Conservation (phyloP, 2,797 vertebrate species). For the Poecilia velifera region DNA sequence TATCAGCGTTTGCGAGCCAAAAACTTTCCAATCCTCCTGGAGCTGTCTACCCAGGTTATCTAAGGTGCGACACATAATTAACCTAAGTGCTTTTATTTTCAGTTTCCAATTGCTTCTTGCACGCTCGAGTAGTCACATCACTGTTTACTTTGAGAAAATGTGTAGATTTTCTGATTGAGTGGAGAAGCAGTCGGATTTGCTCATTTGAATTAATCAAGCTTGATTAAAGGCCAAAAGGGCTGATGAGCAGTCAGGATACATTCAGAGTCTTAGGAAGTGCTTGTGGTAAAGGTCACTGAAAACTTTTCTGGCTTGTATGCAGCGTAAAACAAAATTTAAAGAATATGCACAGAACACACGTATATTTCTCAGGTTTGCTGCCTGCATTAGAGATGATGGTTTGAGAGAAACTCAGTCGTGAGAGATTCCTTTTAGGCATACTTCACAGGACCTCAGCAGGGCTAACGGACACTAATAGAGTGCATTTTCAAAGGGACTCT, state of each 20-base stretch:
- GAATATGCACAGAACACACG: not conserved
- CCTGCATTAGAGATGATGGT: not conserved
- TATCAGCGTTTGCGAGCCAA: not conserved
- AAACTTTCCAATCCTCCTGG: conserved; percentile 11
- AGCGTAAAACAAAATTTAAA: not conserved
- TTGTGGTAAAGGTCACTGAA: conserved; percentile 3
- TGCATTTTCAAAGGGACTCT: conserved; percentile 7
- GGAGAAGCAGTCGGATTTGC: conserved; percentile 8
- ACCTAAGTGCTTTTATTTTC: conserved; percentile 23
- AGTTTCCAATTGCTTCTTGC: not conserved
- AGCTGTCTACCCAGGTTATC: conserved; percentile 2
- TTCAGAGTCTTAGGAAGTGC: conserved; percentile 11
- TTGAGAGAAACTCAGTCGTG: not conserved
- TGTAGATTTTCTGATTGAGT: conserved; percentile 21
- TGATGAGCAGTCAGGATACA: not conserved
- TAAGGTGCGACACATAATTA: conserved; percentile 35
- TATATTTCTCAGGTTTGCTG: not conserved
- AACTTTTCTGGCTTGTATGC: not conserved
- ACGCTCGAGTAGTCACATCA: conserved; percentile 7
- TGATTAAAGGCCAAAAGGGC: conserved; percentile 15
- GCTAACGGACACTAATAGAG: not conserved
- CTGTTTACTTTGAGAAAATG: conserved; percentile 19
- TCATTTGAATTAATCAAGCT: conserved; percentile 19
- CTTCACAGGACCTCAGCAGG: not conserved
- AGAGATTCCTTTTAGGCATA: not conserved